Evolutionary conservation across 2,888 invertebrate genomes (phyloP).

Genomic region (Drosophila paramelanica): DNA sequence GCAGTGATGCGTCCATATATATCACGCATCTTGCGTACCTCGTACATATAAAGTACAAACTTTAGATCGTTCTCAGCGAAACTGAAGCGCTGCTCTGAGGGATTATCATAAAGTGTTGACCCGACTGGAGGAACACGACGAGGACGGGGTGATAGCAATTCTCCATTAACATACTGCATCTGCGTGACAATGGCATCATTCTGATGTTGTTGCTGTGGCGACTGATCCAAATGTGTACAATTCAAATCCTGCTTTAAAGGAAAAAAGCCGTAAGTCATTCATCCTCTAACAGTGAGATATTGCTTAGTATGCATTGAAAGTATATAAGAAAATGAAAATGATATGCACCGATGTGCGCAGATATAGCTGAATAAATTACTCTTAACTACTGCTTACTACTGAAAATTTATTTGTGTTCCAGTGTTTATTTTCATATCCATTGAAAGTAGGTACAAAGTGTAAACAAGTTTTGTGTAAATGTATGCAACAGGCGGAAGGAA

Average conservation of each 20-base stretch:
- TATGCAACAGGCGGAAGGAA: no score
- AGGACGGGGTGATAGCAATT: slow-evolving; percentile 65
- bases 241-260: slow-evolving; percentile 73
- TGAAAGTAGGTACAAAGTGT: no score
- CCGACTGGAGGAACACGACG: slow-evolving; percentile 73
- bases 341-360: not conserved
- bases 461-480: no score
- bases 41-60: slow-evolving; percentile 83
- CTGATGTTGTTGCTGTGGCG: slow-evolving; percentile 65
- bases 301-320: not conserved
- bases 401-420: no score
- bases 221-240: slow-evolving; percentile 80
- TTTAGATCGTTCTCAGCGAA: slow-evolving; percentile 82
- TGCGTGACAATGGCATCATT: slow-evolving; percentile 72
- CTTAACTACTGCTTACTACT: no score
- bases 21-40: slow-evolving; percentile 83
- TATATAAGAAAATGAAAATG: not conserved
- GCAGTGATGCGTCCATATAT: slow-evolving; percentile 83
- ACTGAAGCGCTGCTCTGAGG: slow-evolving; percentile 70
- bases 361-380: not conserved
- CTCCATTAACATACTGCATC: slow-evolving; percentile 56
- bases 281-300: not conserved
- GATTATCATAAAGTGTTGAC: slow-evolving; percentile 69
- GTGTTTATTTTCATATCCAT: no score
- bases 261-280: not conserved